phyloP scores from a whole-genome alignment of 2,888 invertebrate genomes.

The Spisula solida region DNA sequence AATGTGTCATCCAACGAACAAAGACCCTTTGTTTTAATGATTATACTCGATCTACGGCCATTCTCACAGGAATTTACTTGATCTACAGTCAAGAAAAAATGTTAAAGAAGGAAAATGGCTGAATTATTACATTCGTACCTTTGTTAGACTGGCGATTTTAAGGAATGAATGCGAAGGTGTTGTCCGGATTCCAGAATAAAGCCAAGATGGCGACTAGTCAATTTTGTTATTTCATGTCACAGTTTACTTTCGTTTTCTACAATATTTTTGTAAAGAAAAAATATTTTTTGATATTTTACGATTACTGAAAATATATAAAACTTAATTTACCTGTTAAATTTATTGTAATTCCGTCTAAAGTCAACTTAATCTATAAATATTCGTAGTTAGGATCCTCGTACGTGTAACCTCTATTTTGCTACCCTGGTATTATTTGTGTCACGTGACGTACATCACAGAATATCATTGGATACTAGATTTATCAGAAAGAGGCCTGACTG shows the following conservation, averaged over 20 bases:
- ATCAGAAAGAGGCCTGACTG: conserved; percentile 63
- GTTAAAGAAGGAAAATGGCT: not conserved
- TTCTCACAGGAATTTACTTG: not conserved
- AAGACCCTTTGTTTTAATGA: conserved; percentile 3
- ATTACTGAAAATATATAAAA: not conserved
- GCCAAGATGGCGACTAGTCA: conserved; percentile 71
- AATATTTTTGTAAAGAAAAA: not conserved
- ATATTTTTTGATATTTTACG: not conserved
- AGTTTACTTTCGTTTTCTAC: conserved; percentile 29
- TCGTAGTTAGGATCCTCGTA: conserved; percentile 54
- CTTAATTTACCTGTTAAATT: conserved; percentile 8
- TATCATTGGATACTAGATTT: conserved; percentile 62
- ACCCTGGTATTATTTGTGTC: conserved; percentile 76
- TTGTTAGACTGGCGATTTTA: not conserved
- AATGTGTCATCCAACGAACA: conserved; percentile 24
- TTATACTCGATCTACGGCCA: not conserved
- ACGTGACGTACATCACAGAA: conserved; percentile 60
- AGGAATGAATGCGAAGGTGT: conserved; percentile 31
- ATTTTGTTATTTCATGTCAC: conserved; percentile 61
- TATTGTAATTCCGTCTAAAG: not conserved
- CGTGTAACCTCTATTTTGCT: conserved; percentile 75
- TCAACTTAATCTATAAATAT: conserved; percentile 14
- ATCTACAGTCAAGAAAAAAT: not conserved
- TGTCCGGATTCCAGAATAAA: conserved; percentile 45
- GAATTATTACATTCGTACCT: no score